These are phyloP conservation scores for Sympetrum striolatum DNA, from an alignment of 2,888 invertebrate species.

Conservation along the genomic window DNA sequence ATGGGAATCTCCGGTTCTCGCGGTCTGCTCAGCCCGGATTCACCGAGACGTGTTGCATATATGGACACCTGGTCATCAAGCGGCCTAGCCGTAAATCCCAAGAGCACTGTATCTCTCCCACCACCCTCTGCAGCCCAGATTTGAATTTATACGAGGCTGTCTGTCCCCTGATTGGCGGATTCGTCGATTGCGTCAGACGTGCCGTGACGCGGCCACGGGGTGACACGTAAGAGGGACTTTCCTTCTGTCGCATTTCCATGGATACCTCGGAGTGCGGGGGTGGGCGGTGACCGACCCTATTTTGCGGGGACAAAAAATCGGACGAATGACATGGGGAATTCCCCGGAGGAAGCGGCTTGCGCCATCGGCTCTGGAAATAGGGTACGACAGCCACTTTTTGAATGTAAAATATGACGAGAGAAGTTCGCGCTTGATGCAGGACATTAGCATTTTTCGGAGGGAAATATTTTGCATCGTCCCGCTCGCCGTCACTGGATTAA, in stretches of 20 bases:
- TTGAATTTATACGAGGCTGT: slow-evolving; percentile 41
- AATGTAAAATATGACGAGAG: not conserved
- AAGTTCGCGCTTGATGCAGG: not conserved
- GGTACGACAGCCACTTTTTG: not conserved
- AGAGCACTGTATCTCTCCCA: not conserved
- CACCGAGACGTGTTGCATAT: not conserved
- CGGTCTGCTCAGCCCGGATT: not conserved
- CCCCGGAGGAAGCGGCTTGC: not conserved
- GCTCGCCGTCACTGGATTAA: not conserved
- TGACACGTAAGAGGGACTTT: not conserved
- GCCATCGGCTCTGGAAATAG: not conserved
- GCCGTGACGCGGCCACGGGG: not conserved
- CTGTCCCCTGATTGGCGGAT: slow-evolving; percentile 29
- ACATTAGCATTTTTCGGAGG: not conserved
- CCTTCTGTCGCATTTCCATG: not conserved
- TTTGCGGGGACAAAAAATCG: not conserved
- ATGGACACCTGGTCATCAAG: not conserved
- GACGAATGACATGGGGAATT: not conserved
- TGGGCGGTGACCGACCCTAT: not conserved
- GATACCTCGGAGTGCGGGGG: not conserved
- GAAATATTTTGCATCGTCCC: not conserved
- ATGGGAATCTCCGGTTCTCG: not conserved
- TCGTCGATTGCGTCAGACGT: slow-evolving; percentile 35
- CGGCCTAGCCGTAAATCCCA: not conserved
- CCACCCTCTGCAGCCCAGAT: not conserved